phyloP scores from a whole-genome alignment of 2,113 vertebrate species.

The Pleuronectes platessa region DNA sequence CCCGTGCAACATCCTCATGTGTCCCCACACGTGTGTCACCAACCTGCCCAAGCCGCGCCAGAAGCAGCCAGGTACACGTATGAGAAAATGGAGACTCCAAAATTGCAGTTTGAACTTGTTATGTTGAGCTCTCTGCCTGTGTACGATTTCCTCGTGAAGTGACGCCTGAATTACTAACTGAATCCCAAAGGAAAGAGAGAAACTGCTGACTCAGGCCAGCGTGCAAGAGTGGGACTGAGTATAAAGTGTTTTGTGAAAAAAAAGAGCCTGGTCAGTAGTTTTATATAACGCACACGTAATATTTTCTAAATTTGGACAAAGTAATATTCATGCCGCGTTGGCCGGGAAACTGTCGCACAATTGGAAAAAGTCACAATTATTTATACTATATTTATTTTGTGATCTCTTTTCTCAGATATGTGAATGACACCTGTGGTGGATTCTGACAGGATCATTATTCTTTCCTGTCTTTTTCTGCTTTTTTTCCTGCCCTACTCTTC shows the following conservation, averaged over 20 bases:
- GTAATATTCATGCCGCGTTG: background rate
- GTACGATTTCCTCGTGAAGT: background rate
- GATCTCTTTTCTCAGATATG: background rate
- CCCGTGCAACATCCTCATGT: slow-evolving; percentile 98
- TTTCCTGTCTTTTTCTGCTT: background rate
- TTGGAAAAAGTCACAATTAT: background rate
- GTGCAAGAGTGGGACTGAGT: background rate
- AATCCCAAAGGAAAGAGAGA: background rate
- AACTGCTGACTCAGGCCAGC: background rate
- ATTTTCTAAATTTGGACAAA: slow-evolving; percentile 9
- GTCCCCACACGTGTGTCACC: slow-evolving; percentile 97
- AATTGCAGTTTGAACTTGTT: background rate
- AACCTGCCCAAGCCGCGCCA: slow-evolving; percentile 97
- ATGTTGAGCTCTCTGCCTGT: background rate
- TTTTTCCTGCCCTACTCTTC: background rate
- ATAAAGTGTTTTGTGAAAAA: slow-evolving; percentile 2
- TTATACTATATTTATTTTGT: background rate
- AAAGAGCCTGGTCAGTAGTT: background rate
- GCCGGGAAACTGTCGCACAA: background rate
- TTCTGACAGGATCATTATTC: background rate
- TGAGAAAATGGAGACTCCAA: background rate
- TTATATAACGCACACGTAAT: slow-evolving; percentile 12
- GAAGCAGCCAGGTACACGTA: slow-evolving; percentile 91
- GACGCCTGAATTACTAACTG: background rate
- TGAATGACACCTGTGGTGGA: background rate